Conservation (phyloP, 2,888 invertebrate genomes). For the Caprella mutica region DNA sequence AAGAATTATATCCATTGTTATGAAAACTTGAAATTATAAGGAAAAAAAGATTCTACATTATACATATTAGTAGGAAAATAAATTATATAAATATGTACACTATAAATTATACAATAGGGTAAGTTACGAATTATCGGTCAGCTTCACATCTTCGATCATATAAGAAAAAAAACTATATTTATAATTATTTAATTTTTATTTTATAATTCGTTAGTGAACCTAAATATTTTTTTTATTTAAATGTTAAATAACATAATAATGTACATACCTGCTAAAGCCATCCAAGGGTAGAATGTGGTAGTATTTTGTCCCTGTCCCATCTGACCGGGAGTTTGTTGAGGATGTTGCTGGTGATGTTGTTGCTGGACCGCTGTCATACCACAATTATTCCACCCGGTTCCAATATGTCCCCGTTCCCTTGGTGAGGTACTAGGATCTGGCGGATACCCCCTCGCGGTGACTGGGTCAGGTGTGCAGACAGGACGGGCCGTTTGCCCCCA, state of each 20-base stretch:
- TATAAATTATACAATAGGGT: no score
- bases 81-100: no score
- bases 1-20: no score
- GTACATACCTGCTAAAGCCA: slow-evolving; percentile 93
- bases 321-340: slow-evolving; percentile 60
- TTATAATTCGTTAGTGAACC: no score
- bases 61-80: no score
- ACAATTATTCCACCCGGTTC: slow-evolving; percentile 30
- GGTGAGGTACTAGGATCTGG: slow-evolving; percentile 33
- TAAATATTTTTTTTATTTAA: no score
- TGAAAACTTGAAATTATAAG: no score
- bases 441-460: slow-evolving; percentile 30
- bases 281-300: slow-evolving; percentile 77
- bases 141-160: no score
- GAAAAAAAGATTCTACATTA: no score
- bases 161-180: no score
- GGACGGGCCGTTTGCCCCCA: slow-evolving; percentile 29
- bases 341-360: slow-evolving; percentile 45
- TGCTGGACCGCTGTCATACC: slow-evolving; percentile 31
- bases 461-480: slow-evolving; percentile 32
- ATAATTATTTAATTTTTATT: no score
- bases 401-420: slow-evolving; percentile 26
- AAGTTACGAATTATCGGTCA: no score
- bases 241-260: neutral
- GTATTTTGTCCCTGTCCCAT: slow-evolving; percentile 68